A percentile compares a stretch with the other conserved stretches of the same genome.
phyloP scores from a whole-genome alignment of 2,797 vertebrate genomes.

The Enteromius paludinosus region DNA sequence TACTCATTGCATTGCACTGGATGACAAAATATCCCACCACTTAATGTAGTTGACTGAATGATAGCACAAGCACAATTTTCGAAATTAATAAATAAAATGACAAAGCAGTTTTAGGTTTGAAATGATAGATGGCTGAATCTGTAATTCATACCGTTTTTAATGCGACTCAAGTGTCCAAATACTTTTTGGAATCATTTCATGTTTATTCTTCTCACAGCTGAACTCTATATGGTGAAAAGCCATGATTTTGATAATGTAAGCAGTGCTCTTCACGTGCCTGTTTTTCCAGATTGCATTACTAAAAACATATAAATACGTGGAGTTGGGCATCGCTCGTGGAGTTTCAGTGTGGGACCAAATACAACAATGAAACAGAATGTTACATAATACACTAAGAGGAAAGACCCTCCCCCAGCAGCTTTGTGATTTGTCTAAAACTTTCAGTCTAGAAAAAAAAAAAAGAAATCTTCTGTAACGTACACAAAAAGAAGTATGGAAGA shows the following conservation, averaged over 20 bases:
- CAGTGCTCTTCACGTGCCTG: background rate
- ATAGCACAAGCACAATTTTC: background rate
- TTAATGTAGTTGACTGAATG: background rate
- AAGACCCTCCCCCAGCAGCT: conserved; percentile 78
- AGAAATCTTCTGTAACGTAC: conserved; percentile 61
- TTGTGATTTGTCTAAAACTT: conserved; percentile 76
- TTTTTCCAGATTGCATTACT: background rate
- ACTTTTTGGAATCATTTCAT: background rate
- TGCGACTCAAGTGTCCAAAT: background rate
- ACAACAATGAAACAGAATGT: background rate
- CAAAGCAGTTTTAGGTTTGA: background rate
- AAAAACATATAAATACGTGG: background rate
- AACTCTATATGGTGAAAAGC: background rate
- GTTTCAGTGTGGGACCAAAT: background rate
- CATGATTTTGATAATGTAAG: background rate
- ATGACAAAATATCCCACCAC: background rate
- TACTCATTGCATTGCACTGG: background rate
- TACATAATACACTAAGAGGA: conserved; percentile 63
- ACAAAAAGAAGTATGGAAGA: conserved; percentile 47
- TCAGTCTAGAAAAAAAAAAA: conserved; percentile 76
- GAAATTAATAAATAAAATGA: background rate
- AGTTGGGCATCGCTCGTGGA: background rate
- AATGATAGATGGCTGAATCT: background rate
- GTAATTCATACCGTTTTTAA: background rate
- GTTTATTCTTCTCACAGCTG: background rate